Base-by-base conservation (phyloP, 2,797 vertebrate species). In the Acanthopagrus latus region DNA sequence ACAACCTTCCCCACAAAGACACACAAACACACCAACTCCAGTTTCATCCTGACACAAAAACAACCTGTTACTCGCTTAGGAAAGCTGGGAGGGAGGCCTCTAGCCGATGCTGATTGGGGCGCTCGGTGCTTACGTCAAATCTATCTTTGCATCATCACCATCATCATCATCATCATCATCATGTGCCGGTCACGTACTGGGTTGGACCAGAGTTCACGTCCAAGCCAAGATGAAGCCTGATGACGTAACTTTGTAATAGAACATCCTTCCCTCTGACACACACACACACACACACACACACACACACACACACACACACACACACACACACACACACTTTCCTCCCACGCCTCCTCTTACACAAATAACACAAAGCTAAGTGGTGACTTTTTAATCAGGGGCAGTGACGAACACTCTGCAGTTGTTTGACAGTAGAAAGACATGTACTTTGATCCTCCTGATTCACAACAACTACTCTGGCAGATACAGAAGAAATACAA, bases 381-480 rank as follows among this genome's bases (percentile, higher is more conserved):
- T 63, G 67, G 85, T 83, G 84, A 90, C 89, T 82, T 80, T 88
- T 92, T 89, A 89, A 86, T 82, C 74, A 57, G 51, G 59, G 29
- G 23, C 51, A 63, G 72, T 81, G 75, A 85, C 67, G 47, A 62
- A 80, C 66, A 67, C 57, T 55, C 58, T 75, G 69, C 64, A 71
- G 77, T 43, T 59, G 64, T 74, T 58, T 63, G 77, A 84, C 77
- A 52, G 38, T 14, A 44, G 46, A 66, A 17, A 21, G 9, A 3
- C 47, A 16, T 55, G 80, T 21, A 83, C 83, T 90, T 89, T 86
- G 79, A 82, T 64, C 74, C 56, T 21, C 20, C 64, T 41, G 20
- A 80, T 67, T 67, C 58, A 59, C 65, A 57, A 6, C 64, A 67
- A 59, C 59, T 25, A 64, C 63, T 66, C 62, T 21, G 50, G 46